These are phyloP conservation scores for Stegodyphus mimosarum DNA, from an alignment of 1,140 invertebrate genomes.

Conservation along the genomic window DNA sequence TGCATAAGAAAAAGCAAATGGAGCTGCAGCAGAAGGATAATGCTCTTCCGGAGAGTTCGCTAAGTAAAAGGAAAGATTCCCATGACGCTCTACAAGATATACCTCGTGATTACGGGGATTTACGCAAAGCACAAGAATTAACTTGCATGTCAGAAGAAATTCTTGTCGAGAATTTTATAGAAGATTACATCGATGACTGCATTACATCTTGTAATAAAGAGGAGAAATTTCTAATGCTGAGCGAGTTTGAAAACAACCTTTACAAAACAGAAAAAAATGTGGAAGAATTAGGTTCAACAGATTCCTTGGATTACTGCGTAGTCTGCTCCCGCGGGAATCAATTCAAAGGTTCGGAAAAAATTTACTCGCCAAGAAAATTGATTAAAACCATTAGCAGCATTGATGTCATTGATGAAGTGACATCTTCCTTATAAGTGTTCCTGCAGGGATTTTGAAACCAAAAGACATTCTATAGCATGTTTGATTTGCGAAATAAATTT, in stretches of 20 bases:
- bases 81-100: slow-evolving; percentile 3
- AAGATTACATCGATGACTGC: slow-evolving; percentile 73
- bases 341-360: background rate
- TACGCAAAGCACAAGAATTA: slow-evolving; percentile 71
- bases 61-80: background rate
- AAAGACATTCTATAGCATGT: no score
- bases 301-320: background rate
- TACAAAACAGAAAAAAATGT: slow-evolving; percentile 28
- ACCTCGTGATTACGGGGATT: slow-evolving; percentile 27
- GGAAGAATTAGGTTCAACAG: slow-evolving; percentile 3
- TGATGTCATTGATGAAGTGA: slow-evolving; percentile 31
- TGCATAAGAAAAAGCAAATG: slow-evolving; percentile 19
- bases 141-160: slow-evolving; percentile 82
- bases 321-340: background rate
- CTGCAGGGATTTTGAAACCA: no score
- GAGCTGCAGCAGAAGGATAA: background rate
- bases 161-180: slow-evolving; percentile 62
- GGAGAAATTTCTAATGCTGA: slow-evolving; percentile 87
- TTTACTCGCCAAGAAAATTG: slow-evolving; percentile 7
- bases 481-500: no score
- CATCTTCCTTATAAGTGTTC: background rate
- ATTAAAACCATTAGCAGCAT: background rate
- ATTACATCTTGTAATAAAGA: slow-evolving; percentile 86
- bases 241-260: slow-evolving; percentile 76
- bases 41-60: background rate